Base-by-base conservation (phyloP, 2,113 vertebrate species). In the Sula dactylatra region DNA sequence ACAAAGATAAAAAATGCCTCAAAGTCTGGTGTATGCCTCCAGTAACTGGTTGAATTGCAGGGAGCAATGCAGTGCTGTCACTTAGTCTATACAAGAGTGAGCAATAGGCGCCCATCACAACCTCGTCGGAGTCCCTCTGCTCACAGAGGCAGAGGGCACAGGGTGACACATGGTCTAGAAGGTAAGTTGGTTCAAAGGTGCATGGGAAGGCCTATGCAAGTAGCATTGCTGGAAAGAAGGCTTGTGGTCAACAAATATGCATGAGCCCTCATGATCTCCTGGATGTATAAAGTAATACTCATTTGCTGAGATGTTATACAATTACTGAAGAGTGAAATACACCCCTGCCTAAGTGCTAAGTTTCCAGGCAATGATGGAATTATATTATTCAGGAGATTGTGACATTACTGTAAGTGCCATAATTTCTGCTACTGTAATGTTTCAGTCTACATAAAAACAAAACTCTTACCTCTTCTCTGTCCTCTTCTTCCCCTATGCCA, bases 291-390 rank as follows among this genome's bases (percentile, higher is more conserved):
- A 69, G 72, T 42, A 36, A 80, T n/a, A 56, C 14, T 61, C n/a
- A 50, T 49, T 66, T 84, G 58, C 78, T 77, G 72, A 82, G 87
- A 93, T 32, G 58, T 49, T 87, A 7, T 31, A 79, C 79, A 45
- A 17, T 82, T 87, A 77, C 62, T 88, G 38, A 72, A 69, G 56
- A 44, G 36, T 50, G 45, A 91, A 94, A 95, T 44, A 38, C 52
- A 84, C 50, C 71, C 82, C 70, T 70, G 36, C 7, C 1, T 34
- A 82, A 80, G 54, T 50, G 49, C 74, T 50, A 62, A 5, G 6
- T 80, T 97, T 91, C 91, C 93, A 95, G 45, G 66, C 91, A 97
- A 66, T 91, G 96, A 95, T 86, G 38, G 91, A 80, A 91, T 88
- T 66, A 21, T 38, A 45, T 61, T 77, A 36, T 87, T 85, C 45